Conservation (phyloP, 2,797 vertebrate species). For the Amazona finschi region DNA sequence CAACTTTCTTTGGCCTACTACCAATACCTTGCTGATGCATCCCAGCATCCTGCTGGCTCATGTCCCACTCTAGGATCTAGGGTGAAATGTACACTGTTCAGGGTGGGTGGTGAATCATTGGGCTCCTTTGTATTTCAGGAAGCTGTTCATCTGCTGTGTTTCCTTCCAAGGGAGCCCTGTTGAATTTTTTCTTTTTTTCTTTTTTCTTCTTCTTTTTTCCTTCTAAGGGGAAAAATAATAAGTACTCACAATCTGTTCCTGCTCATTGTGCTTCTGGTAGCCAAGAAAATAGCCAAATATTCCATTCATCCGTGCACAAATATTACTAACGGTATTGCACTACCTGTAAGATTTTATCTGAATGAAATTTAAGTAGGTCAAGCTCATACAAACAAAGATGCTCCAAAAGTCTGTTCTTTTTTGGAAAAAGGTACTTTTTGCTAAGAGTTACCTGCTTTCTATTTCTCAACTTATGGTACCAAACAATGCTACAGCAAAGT, state of each 20-base stretch:
- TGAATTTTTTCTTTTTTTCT: background rate
- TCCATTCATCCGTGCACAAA: background rate
- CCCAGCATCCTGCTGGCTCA: background rate
- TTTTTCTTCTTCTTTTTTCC: background rate
- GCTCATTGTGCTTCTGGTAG: background rate
- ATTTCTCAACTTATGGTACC: background rate
- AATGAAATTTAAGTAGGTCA: background rate
- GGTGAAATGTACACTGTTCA: background rate
- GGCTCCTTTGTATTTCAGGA: background rate
- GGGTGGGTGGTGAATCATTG: background rate
- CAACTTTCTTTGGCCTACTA: background rate
- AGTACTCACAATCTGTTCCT: background rate
- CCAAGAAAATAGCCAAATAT: background rate
- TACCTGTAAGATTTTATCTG: background rate
- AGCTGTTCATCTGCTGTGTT: background rate
- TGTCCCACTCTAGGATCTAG: background rate
- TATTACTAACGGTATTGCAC: background rate
- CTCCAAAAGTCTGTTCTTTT: background rate
- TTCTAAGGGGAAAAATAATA: background rate
- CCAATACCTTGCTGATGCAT: background rate
- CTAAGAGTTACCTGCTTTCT: background rate
- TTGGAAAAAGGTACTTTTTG: background rate
- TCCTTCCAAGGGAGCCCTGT: background rate
- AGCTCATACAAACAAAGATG: background rate
- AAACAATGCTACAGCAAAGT: fast-evolving